Evolutionary conservation across 2,797 vertebrate species (phyloP).

Genomic region (Thamnophis elegans): DNA sequence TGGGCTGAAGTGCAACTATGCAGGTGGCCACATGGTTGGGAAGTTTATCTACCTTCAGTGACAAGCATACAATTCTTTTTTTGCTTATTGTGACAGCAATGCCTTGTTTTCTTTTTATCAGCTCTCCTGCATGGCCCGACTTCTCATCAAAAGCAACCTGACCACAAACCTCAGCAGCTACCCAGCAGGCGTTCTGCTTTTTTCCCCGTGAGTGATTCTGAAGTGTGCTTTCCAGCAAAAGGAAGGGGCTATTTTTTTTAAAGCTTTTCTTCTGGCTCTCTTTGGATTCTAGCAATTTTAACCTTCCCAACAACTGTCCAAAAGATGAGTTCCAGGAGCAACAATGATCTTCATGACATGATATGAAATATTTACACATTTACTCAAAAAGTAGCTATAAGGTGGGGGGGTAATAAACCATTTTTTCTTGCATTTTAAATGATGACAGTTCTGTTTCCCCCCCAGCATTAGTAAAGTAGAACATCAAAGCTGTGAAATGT

Average conservation of each 20-base stretch:
- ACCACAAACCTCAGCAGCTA: slow-evolving; percentile 34
- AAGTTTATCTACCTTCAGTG: neutral
- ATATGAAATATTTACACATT: neutral
- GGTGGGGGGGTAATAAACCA: neutral
- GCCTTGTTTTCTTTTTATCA: slow-evolving; percentile 36
- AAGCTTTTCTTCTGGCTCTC: neutral
- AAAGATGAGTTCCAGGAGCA: neutral
- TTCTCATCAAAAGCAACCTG: slow-evolving; percentile 47
- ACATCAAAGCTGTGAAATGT: slow-evolving; percentile 32
- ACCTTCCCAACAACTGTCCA: neutral
- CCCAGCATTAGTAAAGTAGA: slow-evolving; percentile 43
- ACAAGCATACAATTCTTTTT: neutral
- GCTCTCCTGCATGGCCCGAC: slow-evolving; percentile 71
- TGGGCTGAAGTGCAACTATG: neutral
- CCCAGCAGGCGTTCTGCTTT: slow-evolving; percentile 59
- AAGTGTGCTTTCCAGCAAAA: fast-evolving
- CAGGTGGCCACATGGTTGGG: neutral
- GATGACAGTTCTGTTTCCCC: fast-evolving
- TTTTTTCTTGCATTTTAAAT: neutral
- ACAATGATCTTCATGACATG: neutral
- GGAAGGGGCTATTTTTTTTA: neutral
- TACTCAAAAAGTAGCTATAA: neutral
- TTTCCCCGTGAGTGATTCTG: slow-evolving; percentile 60
- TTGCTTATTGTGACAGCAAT: fast-evolving
- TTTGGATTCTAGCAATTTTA: neutral